Conservation (phyloP, 92 coral and sea anemone genomes). For the Siderastrea radians region DNA sequence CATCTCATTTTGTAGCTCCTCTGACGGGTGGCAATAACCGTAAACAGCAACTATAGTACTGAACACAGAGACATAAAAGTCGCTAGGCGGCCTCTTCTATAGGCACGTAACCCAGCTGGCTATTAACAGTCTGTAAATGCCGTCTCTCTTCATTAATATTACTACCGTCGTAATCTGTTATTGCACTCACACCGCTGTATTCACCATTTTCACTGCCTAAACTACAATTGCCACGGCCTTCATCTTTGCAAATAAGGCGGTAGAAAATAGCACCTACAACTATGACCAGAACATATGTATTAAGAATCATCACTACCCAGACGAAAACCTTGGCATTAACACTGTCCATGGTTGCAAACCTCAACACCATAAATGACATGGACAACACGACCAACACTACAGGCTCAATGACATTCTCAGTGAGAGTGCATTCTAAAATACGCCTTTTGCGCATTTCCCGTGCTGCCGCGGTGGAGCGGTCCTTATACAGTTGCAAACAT, state of each 20-base stretch:
- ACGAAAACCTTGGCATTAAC: conserved; percentile 1
- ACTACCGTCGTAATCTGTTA: not conserved
- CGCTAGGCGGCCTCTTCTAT: no score
- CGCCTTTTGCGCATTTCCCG: no score
- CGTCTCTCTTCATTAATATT: conserved; percentile 26
- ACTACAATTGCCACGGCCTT: not conserved
- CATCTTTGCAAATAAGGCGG: not conserved
- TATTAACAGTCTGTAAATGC: not conserved
- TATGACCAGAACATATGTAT: conserved; percentile 17
- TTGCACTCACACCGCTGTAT: not conserved
- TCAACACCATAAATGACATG: no score
- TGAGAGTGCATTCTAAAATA: no score
- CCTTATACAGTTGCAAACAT: conserved; percentile 38
- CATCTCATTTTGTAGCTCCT: no score
- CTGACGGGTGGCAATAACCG: no score
- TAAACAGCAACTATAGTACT: no score
- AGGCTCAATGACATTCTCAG: no score
- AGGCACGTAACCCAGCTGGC: not conserved
- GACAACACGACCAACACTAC: no score
- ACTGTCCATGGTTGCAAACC: no score
- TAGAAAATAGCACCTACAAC: conserved; percentile 25
- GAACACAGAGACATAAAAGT: no score
- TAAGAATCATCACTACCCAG: conserved; percentile 64
- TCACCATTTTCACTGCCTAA: not conserved
- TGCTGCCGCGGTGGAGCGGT: not conserved